Conservation (phyloP, 2,797 vertebrate genomes). For the Manis javanica region DNA sequence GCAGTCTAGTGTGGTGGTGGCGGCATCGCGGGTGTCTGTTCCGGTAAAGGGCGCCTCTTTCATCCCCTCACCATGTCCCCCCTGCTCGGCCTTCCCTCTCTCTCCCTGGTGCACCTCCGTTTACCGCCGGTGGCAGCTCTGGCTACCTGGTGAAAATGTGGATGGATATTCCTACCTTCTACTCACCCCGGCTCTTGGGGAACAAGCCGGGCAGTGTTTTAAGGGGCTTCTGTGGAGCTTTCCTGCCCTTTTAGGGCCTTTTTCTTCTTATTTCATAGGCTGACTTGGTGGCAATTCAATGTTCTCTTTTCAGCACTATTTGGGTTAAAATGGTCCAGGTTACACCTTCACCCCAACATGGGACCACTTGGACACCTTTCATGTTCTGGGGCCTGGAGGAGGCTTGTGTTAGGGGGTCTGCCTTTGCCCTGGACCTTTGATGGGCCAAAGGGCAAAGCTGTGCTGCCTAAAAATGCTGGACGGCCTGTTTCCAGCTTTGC, state of each 20-base stretch:
- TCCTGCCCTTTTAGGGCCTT: neutral
- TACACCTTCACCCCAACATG: neutral
- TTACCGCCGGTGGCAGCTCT: neutral
- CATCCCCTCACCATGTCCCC: neutral
- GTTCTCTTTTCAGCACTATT: neutral
- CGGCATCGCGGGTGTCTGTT: neutral
- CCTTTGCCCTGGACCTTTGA: neutral
- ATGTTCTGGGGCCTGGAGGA: neutral
- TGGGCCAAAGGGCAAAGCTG: neutral
- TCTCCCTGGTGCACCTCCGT: neutral
- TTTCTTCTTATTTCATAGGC: neutral
- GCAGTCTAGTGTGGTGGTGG: neutral
- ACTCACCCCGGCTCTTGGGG: neutral
- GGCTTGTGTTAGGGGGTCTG: neutral
- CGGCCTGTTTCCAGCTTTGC: neutral
- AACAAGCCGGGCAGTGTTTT: neutral
- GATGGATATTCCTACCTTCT: neutral
- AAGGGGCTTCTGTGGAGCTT: neutral
- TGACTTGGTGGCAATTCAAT: neutral
- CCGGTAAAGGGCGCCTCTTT: neutral
- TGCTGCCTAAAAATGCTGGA: neutral
- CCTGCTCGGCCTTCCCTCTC: too few species aligned
- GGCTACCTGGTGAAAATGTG: neutral
- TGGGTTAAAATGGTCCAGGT: slow-evolving; percentile 5
- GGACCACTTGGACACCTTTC: neutral